A percentile compares a stretch with the other conserved stretches of the same genome.
phyloP scores from a whole-genome alignment of 1,140 invertebrate genomes.

The Platyura marginata region DNA sequence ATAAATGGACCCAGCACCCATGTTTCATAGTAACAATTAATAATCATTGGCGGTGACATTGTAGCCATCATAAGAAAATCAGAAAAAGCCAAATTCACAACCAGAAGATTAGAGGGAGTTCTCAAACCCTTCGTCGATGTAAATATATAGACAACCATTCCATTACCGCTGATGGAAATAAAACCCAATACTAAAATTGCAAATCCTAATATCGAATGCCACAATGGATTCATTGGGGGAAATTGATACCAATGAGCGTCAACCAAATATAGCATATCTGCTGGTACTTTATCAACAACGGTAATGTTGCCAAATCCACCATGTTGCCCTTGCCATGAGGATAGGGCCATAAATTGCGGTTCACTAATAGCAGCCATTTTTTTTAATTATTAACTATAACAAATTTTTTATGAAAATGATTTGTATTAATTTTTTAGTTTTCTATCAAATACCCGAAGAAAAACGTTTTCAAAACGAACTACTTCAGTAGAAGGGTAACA shows the following conservation, averaged over 20 bases:
- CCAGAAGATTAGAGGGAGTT: constrained; percentile 61
- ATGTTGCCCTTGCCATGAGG: background rate
- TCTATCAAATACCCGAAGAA: background rate
- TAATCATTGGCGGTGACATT: constrained; percentile 57
- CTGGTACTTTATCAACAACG: constrained; percentile 44
- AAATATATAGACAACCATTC: constrained; percentile 69
- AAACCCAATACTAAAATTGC: constrained; percentile 38
- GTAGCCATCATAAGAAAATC: constrained; percentile 66
- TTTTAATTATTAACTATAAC: background rate
- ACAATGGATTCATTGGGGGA: constrained; percentile 41
- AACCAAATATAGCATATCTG: constrained; percentile 37
- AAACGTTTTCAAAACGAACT: background rate
- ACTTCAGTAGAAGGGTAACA: no score
- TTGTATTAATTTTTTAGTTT: background rate
- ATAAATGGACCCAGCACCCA: constrained; percentile 54
- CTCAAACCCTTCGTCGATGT: constrained; percentile 48
- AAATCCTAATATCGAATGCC: constrained; percentile 43
- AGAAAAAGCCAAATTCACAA: constrained; percentile 65
- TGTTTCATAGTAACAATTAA: constrained; percentile 61
- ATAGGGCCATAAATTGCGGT: background rate
- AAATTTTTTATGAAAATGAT: background rate
- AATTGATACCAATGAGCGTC: constrained; percentile 44
- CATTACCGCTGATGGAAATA: constrained; percentile 53
- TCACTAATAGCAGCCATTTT: background rate
- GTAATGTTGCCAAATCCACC: constrained; percentile 34